Evolutionary conservation across 2,888 invertebrate genomes (phyloP).

Genomic region (Hypena proboscidalis): DNA sequence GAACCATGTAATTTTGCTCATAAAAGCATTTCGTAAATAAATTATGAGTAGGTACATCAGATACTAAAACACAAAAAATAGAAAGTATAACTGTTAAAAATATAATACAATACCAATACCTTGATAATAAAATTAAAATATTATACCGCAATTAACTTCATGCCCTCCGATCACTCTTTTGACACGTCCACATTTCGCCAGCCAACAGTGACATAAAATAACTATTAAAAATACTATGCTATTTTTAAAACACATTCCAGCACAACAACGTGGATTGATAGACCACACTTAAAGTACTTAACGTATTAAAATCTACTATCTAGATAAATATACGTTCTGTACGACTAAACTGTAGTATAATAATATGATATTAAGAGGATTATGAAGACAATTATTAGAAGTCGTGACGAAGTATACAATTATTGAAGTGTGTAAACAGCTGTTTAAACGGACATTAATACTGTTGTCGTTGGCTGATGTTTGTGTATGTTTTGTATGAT

Average conservation of each 20-base stretch:
- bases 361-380: too few species aligned
- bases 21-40: too few species aligned
- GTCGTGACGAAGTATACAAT: conserved; percentile 56
- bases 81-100: too few species aligned
- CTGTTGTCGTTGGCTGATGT: conserved; percentile 1
- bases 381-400: conserved; percentile 43
- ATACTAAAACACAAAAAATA: conserved; percentile 1
- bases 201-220: conserved; percentile 38
- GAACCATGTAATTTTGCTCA: too few species aligned
- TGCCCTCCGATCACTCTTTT: conserved; percentile 69
- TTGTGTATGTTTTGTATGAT: conserved; percentile 5
- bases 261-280: conserved; percentile 8
- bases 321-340: conserved; percentile 7
- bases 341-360: too few species aligned
- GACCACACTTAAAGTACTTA: neutral
- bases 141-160: conserved; percentile 68
- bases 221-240: conserved; percentile 23
- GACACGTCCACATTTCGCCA: conserved; percentile 52
- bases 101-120: neutral
- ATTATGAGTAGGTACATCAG: too few species aligned
- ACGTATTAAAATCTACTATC: conserved; percentile 7
- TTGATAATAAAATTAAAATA: conserved; percentile 14
- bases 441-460: conserved; percentile 36
- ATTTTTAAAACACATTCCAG: conserved; percentile 35
- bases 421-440: conserved; percentile 45